Evolutionary conservation across 92 coral and sea anemone genomes (phyloP).

Genomic region (Porites lobata): DNA sequence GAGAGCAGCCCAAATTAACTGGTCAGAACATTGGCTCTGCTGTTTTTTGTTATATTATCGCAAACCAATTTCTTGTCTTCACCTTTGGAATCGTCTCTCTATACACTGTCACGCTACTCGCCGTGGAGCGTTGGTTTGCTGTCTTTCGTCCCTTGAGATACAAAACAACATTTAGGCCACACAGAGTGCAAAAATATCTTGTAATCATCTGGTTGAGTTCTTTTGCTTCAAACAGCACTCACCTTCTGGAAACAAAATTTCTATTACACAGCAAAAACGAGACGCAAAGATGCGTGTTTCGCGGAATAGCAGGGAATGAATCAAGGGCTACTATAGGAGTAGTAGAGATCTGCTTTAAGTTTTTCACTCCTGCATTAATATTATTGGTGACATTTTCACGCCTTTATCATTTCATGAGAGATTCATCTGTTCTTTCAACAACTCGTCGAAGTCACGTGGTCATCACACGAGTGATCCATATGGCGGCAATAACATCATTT

Average conservation of each 20-base stretch:
- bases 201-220: slow-evolving; percentile 66
- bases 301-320: slow-evolving; percentile 11
- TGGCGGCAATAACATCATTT: slow-evolving; percentile 81
- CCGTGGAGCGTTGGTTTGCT: slow-evolving; percentile 94
- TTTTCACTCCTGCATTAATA: slow-evolving; percentile 41
- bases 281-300: slow-evolving; percentile 34
- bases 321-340: slow-evolving; percentile 54
- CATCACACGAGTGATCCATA: slow-evolving; percentile 70
- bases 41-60: slow-evolving; percentile 65
- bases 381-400: slow-evolving; percentile 43
- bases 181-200: slow-evolving; percentile 67
- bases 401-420: slow-evolving; percentile 56
- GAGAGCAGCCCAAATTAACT: slow-evolving; percentile 33
- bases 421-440: slow-evolving; percentile 23
- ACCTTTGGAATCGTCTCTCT: slow-evolving; percentile 84
- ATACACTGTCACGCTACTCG: slow-evolving; percentile 79
- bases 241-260: slow-evolving; percentile 61
- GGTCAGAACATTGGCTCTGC: slow-evolving; percentile 37
- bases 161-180: slow-evolving; percentile 64
- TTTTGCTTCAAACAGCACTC: slow-evolving; percentile 67
- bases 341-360: slow-evolving; percentile 57
- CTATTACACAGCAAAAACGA: not conserved
- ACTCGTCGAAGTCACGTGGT: slow-evolving; percentile 37
- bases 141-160: slow-evolving; percentile 72
- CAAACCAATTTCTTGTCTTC: slow-evolving; percentile 76